Evolutionary conservation across 1,140 invertebrate species (phyloP).

Genomic region (Drosophila kohkoa): DNA sequence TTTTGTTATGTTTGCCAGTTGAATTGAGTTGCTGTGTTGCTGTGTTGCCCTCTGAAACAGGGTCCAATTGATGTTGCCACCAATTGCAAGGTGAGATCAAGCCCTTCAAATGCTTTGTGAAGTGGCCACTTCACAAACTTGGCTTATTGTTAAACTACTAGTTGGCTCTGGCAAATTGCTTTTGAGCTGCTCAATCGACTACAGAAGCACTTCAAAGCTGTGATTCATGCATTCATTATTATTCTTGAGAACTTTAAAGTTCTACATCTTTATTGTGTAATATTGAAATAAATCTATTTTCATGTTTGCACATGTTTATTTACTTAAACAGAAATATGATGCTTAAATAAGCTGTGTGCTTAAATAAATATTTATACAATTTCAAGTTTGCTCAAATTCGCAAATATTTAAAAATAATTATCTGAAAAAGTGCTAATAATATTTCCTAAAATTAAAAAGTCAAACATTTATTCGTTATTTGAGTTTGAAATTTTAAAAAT

Average conservation of each 20-base stretch:
- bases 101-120: conserved; percentile 16
- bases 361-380: no score
- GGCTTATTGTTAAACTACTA: conserved; percentile 36
- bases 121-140: conserved; percentile 35
- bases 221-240: background rate
- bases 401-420: no score
- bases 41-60: conserved; percentile 22
- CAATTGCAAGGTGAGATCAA: conserved; percentile 18
- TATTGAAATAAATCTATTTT: background rate
- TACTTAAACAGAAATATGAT: background rate
- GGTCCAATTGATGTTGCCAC: conserved; percentile 26
- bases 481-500: no score
- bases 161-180: conserved; percentile 8
- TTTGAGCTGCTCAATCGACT: no score
- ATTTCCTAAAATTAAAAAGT: no score
- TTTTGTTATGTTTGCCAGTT: conserved; percentile 30
- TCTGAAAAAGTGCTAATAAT: no score
- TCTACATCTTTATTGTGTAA: background rate
- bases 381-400: no score
- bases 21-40: conserved; percentile 22
- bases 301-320: background rate
- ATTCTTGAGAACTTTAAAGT: background rate
- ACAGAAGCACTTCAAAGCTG: background rate
- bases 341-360: no score
- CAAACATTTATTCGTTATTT: no score